Conservation (phyloP, 2,113 vertebrate genomes). For the Oryzias curvinotus region DNA sequence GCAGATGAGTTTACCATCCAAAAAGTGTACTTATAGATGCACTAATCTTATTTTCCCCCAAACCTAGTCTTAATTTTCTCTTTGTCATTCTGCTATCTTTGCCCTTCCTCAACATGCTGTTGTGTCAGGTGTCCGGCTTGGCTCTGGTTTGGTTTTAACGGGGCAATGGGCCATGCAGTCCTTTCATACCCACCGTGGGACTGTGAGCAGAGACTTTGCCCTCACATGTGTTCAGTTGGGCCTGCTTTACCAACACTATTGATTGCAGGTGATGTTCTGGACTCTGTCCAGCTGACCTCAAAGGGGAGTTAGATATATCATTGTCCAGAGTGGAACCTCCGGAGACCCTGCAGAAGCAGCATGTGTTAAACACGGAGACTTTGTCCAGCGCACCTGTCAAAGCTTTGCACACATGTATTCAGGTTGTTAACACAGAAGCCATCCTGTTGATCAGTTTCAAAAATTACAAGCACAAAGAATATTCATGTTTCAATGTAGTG, state of each 20-base stretch:
- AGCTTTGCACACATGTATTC: slow-evolving; percentile 17
- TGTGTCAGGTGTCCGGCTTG: slow-evolving; percentile 46
- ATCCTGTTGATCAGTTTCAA: slow-evolving; percentile 12
- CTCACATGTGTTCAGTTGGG: slow-evolving; percentile 68
- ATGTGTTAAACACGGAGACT: slow-evolving; percentile 47
- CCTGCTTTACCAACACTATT: slow-evolving; percentile 81
- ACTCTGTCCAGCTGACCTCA: slow-evolving; percentile 78
- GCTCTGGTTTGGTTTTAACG: slow-evolving; percentile 73
- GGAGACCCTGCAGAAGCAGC: slow-evolving; percentile 64
- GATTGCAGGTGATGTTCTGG: slow-evolving; percentile 82
- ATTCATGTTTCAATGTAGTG: slow-evolving; percentile 15
- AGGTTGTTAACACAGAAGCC: slow-evolving; percentile 16
- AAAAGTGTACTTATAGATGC: not conserved
- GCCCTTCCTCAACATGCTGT: slow-evolving; percentile 32
- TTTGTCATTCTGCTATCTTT: slow-evolving; percentile 16
- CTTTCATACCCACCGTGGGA: slow-evolving; percentile 65
- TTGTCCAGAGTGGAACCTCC: slow-evolving; percentile 74
- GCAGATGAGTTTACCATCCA: no score
- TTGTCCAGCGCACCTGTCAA: slow-evolving; percentile 47
- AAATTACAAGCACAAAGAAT: slow-evolving; percentile 19
- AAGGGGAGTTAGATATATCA: slow-evolving; percentile 79
- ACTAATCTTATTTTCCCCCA: not conserved
- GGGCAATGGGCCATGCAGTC: slow-evolving; percentile 77
- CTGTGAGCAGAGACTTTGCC: slow-evolving; percentile 70
- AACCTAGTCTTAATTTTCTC: not conserved